Base-by-base conservation (phyloP, 92 coral and sea anemone species). In the Virgularia gustaviana region DNA sequence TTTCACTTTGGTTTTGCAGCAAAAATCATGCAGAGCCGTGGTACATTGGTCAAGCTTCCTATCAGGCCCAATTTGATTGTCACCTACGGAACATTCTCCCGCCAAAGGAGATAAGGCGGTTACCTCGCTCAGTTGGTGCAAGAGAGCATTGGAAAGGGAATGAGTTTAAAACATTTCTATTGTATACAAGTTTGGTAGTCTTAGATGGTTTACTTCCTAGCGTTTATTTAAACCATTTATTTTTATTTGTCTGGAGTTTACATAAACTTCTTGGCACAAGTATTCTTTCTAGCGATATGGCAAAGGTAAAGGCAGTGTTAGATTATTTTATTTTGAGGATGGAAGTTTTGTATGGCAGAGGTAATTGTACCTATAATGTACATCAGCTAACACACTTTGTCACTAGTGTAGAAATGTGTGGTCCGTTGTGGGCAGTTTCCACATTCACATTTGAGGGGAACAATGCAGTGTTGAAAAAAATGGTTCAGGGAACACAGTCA, bases 91-190 rank as follows among this genome's bases (percentile, higher is more conserved):
- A 51, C 71, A 63, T 63, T 31, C 23, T 36, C 16, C 52, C 36
- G 29, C 71, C 71, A 35, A 63, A 63, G 36, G 71, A 63, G 23
- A 35, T 63, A 49, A 63, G 71, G 16, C 71, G 49, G 31, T 25
- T 63, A 23, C 71, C 71, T 9, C 42, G 71, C 13, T 63, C 71
- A 31, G 36, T 63, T 18, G 15, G 52, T 9, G 18, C 49, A 20
- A 49, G 71, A 29, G 71, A 63, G 43, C 71, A 63, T 41, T 63
- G 71, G 71, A 63, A 63, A 35, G 71, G 71, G 15, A 63, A 63
- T 63, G 71, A 63, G 23, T 63, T 63, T 63, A 41, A 31, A n/a
- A 31, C 44, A 18, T 63, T 31, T 36, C 36, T 63, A 47, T 25
- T 47, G 22, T 47, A 47, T 47, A 15, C 15, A 15, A 25, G 20